Evolutionary conservation across 2,888 invertebrate genomes (phyloP).

Genomic region (Ceraclea dissimilis): DNA sequence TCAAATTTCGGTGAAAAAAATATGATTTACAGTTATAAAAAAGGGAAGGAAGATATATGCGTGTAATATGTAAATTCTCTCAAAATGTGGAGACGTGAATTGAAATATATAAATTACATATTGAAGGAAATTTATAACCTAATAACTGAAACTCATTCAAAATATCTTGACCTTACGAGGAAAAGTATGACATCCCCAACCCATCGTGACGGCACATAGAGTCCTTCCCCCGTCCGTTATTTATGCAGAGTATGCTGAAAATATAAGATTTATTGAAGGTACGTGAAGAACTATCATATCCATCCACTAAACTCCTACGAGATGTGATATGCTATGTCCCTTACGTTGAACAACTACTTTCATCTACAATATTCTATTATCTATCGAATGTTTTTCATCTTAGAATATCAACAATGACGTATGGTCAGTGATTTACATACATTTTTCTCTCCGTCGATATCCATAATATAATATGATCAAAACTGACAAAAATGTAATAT

Average conservation of each 20-base stretch:
- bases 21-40: neutral
- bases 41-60: neutral
- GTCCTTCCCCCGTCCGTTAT: slow-evolving; percentile 16
- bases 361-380: too few relatives aligned
- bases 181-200: neutral
- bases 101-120: slow-evolving; percentile 1
- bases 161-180: neutral
- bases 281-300: slow-evolving; percentile 25
- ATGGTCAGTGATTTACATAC: too few relatives aligned
- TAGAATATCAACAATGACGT: neutral
- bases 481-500: too few relatives aligned
- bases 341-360: neutral
- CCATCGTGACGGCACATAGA: neutral
- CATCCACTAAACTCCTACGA: slow-evolving; percentile 8
- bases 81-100: neutral
- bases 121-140: slow-evolving; percentile 1
- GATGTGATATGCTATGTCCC: too few relatives aligned
- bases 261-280: slow-evolving; percentile 25
- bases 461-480: too few relatives aligned
- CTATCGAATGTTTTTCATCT: too few relatives aligned
- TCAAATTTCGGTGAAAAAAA: neutral
- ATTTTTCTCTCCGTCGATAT: too few relatives aligned
- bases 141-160: neutral
- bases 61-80: neutral
- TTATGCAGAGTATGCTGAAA: slow-evolving; percentile 26